Percentiles rank a stretch among this genome's conserved stretches.
These are phyloP conservation scores for Drosophila seclusa DNA, from an alignment of 2,888 invertebrate genomes.

Conservation along the genomic window DNA sequence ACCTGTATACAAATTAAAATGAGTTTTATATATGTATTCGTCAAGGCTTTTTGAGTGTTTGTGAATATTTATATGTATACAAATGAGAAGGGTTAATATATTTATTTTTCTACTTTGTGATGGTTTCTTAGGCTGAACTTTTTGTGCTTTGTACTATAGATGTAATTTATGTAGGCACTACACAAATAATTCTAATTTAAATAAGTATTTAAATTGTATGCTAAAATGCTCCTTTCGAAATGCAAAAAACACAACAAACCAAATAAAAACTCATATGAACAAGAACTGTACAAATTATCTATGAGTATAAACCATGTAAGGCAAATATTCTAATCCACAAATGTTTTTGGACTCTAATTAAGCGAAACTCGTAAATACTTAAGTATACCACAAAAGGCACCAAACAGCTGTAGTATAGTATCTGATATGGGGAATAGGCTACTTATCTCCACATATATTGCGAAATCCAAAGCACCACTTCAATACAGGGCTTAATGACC, in stretches of 20 bases:
- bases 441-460: slow-evolving; percentile 13
- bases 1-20: slow-evolving; percentile 35
- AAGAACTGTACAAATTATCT: slow-evolving; percentile 68
- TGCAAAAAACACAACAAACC: neutral
- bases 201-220: slow-evolving; percentile 12
- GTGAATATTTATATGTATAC: slow-evolving; percentile 22
- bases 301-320: slow-evolving; percentile 59
- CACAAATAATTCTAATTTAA: slow-evolving; percentile 39
- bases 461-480: slow-evolving; percentile 37
- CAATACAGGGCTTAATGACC: slow-evolving; percentile 73
- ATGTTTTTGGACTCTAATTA: slow-evolving; percentile 52
- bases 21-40: slow-evolving; percentile 29
- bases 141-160: slow-evolving; percentile 70
- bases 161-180: slow-evolving; percentile 67
- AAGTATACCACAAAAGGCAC: slow-evolving; percentile 50
- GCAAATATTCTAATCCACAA: slow-evolving; percentile 74
- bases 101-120: slow-evolving; percentile 81
- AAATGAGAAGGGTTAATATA: slow-evolving; percentile 59
- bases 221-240: slow-evolving; percentile 25
- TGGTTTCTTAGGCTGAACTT: slow-evolving; percentile 80
- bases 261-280: slow-evolving; percentile 28
- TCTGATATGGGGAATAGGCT: slow-evolving; percentile 14
- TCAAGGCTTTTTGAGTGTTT: slow-evolving; percentile 27
- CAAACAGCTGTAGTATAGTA: slow-evolving; percentile 32
- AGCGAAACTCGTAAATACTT: slow-evolving; percentile 48